phyloP scores from a whole-genome alignment of 2,888 invertebrate species.

The Eupithecia vulgata region DNA sequence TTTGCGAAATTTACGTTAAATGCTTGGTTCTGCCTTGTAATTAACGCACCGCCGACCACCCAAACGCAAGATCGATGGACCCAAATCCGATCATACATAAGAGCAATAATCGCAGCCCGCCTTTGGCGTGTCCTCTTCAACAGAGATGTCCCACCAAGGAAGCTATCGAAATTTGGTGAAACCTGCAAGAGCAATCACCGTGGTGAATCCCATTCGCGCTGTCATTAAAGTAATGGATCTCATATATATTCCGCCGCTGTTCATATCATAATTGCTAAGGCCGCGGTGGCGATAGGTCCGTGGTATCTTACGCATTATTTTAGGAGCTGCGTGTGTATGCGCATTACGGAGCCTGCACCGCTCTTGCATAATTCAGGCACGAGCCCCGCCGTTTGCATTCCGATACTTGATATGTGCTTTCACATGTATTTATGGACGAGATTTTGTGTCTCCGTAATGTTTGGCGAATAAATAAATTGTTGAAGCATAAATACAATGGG shows the following conservation, averaged over 20 bases:
- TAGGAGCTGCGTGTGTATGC: conserved; percentile 75
- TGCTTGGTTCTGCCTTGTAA: conserved; percentile 77
- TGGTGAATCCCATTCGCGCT: conserved; percentile 67
- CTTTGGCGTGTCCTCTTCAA: conserved; percentile 63
- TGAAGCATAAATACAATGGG: conserved; percentile 83
- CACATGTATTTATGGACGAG: conserved; percentile 84
- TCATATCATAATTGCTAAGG: conserved; percentile 43
- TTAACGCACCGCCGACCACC: conserved; percentile 78
- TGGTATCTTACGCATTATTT: conserved; percentile 66
- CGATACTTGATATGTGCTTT: conserved; percentile 84
- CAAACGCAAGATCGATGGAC: conserved; percentile 72
- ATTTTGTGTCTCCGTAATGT: conserved; percentile 84
- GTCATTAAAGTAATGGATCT: conserved; percentile 69
- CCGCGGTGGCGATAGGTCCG: conserved; percentile 57
- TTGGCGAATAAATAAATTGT: conserved; percentile 83
- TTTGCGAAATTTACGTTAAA: conserved; percentile 80
- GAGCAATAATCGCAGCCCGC: conserved; percentile 71
- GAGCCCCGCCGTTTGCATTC: conserved; percentile 82
- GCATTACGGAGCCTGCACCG: conserved; percentile 72
- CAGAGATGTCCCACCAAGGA: conserved; percentile 60
- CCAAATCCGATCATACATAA: conserved; percentile 67
- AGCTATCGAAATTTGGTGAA: conserved; percentile 60
- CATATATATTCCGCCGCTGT: conserved; percentile 46
- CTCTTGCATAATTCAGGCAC: conserved; percentile 83
- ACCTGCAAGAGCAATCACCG: conserved; percentile 62